Evolutionary conservation across 2,113 vertebrate genomes (phyloP), one percentile per base, ranked within the genome.

Genomic region (Cathartes aura): DNA sequence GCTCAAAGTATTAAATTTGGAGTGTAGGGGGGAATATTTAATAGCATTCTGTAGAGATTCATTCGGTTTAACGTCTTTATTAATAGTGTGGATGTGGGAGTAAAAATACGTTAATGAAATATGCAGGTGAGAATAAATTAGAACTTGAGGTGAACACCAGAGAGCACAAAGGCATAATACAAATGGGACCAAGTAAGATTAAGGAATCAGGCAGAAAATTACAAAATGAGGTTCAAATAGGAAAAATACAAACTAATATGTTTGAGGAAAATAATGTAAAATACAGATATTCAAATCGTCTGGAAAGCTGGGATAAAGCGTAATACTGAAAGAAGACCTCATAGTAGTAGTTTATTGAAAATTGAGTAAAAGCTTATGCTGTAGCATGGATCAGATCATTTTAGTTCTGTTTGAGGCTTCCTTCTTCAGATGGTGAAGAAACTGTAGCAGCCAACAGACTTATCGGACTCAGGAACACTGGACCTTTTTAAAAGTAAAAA

Each of bases 81-180:
- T 97, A 97, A 95, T 96, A 97, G 93, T 68, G 55, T 3, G 74
- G 76, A 72, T 72, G 71, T 91, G 67, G 87, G 85, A 96, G 87
- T 96, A 96, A 97, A 97, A 97, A 90, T 92, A 96, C 8, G 1
- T 87, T 96, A 97, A 97, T 95, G 93, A 98, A 96, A 96, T 96
- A 92, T 88, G 91, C 87, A 96, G 93, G 96, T 97, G 91, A 97
- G 93, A 97, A 89, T 95, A 97, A 95, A 98, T 98, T 97, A 97
- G 93, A 96, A 95, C 59, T 83, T 75, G 72, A 94, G 87, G 89
- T 96, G 95, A 98, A 83, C 91, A 90, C 66, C 32, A 75, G 91
- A 94, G 80, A 97, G 80, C 79, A 90, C 60, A 89, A 92, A 96
- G 82, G 75, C 74, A 75, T 95, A 84, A 95, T 79, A 96, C 90